Base-by-base conservation (phyloP, 1,140 invertebrate genomes). In the Caligus rogercresseyi region DNA sequence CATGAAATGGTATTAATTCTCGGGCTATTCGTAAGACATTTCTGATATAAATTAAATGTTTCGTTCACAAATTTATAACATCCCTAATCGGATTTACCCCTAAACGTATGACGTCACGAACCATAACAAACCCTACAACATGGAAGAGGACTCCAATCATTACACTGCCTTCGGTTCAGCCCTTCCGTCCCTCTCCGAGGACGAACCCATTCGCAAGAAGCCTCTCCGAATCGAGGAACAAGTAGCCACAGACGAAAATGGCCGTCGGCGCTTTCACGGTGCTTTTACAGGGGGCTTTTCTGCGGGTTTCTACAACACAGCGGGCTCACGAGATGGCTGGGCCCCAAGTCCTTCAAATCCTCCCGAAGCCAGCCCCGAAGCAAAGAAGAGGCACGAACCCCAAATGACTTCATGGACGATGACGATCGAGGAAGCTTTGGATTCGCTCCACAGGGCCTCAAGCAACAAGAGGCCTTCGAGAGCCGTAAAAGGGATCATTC, bases 281-380 rank as follows among this genome's bases (percentile, higher is more conserved):
- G 95, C 95, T 0, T 99, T 99, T 72, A 99, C 94, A 3, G 95
- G 96, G 1, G 96, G 95, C 2, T 99, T 98, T 71, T 94, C 91
- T 52, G 95, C 96, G 24, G 96, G 96, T 1, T 96, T 89, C 72
- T 97, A 87, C 70, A 98, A 98, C 71, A 87, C 90, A 4, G 95
- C 98, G 56, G 95, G 91, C 0, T 85, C 90, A 0, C 80, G 86
- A 66, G 92, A 98, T 80, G 96, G 95, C 26, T 99, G 89, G 87
- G 81, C 80, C 23, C 95, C 96, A 79, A 83, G 25, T 81, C 82
- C 25, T 98, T 97, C 70, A 89, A 89, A 69, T 98, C 94, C 51
- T 91, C 89, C 16, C 76, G 89, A 7, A 71, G 70, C 14, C 83
- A 82, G 52, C 85, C 85, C 68, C 79, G 80, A 1, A 68, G 61